phyloP scores from a whole-genome alignment of 2,797 vertebrate genomes.

The Halcyon leucocephala region DNA sequence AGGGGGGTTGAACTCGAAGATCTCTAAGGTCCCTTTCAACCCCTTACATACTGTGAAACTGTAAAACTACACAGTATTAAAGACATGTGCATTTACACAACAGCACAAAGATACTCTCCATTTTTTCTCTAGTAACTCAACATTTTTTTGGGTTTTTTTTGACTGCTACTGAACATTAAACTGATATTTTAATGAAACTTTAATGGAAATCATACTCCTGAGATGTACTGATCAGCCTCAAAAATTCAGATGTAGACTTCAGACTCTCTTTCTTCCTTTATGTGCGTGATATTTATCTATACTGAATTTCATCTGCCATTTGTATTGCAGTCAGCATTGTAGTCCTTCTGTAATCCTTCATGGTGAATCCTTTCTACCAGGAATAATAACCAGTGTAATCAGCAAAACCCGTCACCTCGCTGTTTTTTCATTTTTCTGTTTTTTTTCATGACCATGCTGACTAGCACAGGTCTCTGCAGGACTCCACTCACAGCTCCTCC shows the following conservation, averaged over 20 bases:
- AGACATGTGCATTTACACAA: background rate
- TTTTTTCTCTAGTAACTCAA: background rate
- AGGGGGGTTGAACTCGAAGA: too few species aligned
- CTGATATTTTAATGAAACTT: background rate
- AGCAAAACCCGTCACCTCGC: background rate
- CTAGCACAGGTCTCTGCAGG: background rate
- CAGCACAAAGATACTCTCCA: background rate
- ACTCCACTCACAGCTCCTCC: background rate
- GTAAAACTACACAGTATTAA: background rate
- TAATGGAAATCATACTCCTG: background rate
- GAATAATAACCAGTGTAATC: background rate
- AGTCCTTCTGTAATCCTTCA: background rate
- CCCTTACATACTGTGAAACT: too few species aligned
- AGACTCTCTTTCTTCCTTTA: background rate
- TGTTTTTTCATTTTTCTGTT: background rate
- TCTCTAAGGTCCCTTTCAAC: too few species aligned
- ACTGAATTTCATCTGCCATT: background rate
- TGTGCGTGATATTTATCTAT: background rate
- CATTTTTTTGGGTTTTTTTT: background rate
- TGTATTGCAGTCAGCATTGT: background rate
- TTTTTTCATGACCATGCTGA: background rate
- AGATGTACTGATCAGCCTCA: background rate
- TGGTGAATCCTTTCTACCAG: background rate
- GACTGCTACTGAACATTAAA: background rate
- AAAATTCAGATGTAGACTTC: background rate